Percentiles rank a stretch among this genome's conserved stretches.
Evolutionary conservation across 2,797 vertebrate genomes (phyloP).

Genomic region (Mallotus villosus): DNA sequence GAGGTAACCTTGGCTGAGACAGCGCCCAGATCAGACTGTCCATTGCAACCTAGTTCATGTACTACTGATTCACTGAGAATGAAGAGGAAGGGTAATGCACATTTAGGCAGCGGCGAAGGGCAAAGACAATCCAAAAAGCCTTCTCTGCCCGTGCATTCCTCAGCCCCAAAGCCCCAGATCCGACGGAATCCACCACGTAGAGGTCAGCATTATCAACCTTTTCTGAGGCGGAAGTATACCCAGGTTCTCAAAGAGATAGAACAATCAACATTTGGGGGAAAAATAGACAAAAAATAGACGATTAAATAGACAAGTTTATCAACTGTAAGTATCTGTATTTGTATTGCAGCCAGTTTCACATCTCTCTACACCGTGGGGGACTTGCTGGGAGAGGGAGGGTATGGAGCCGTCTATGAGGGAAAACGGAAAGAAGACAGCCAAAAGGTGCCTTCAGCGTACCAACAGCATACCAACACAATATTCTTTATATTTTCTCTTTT

Average conservation of each 20-base stretch:
- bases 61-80: not conserved
- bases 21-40: not conserved
- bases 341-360: conserved; percentile 5
- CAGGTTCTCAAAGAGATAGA: not conserved
- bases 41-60: not conserved
- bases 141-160: not conserved
- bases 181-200: conserved; percentile 1
- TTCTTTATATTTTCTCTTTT: too few relatives aligned
- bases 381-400: conserved; percentile 27
- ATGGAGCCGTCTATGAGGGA: conserved; percentile 25
- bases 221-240: too few relatives aligned
- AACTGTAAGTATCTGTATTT: not conserved
- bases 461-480: too few relatives aligned
- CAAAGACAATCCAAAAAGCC: not conserved
- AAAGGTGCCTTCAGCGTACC: conserved; percentile 11
- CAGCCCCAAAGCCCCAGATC: not conserved
- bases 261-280: too few relatives aligned
- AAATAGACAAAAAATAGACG: too few relatives aligned
- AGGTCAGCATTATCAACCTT: not conserved
- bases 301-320: too few relatives aligned
- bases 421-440: conserved; percentile 21
- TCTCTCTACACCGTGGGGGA: conserved; percentile 8
- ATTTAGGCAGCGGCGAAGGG: not conserved
- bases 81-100: not conserved
- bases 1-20: not conserved